Conservation (phyloP, 1,140 invertebrate species). For the Neodiprion pinetum region DNA sequence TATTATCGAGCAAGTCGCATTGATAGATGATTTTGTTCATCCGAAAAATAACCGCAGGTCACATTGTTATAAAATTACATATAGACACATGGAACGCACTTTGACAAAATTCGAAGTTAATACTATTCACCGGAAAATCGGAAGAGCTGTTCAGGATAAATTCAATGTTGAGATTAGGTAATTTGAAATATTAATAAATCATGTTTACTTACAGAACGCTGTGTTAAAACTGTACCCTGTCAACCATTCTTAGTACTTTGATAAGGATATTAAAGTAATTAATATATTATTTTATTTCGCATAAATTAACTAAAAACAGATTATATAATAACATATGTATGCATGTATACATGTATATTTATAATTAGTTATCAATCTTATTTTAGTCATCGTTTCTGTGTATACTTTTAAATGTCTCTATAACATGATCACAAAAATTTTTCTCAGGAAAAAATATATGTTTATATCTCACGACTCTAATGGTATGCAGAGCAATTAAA, state of each 20-base stretch:
- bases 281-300: slow-evolving; percentile 53
- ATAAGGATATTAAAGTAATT: slow-evolving; percentile 29
- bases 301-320: slow-evolving; percentile 52
- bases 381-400: not conserved
- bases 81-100: slow-evolving; percentile 91
- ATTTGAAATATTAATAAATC: slow-evolving; percentile 35
- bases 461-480: not conserved
- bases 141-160: slow-evolving; percentile 62
- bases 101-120: slow-evolving; percentile 91
- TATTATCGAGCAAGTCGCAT: slow-evolving; percentile 87
- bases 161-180: slow-evolving; percentile 80
- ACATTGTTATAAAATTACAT: slow-evolving; percentile 92
- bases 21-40: slow-evolving; percentile 90
- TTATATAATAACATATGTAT: slow-evolving; percentile 24
- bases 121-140: slow-evolving; percentile 82
- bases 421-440: not conserved
- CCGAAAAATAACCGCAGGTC: slow-evolving; percentile 84
- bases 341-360: not conserved
- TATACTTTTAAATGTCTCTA: not conserved
- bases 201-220: not conserved
- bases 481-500: not conserved
- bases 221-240: not conserved
- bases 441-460: not conserved
- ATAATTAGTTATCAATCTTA: slow-evolving; percentile 6
- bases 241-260: not conserved